Percentiles rank a stretch among this genome's conserved stretches.
Conservation (phyloP, 2,797 vertebrate genomes). For the Fistularia commersonii region DNA sequence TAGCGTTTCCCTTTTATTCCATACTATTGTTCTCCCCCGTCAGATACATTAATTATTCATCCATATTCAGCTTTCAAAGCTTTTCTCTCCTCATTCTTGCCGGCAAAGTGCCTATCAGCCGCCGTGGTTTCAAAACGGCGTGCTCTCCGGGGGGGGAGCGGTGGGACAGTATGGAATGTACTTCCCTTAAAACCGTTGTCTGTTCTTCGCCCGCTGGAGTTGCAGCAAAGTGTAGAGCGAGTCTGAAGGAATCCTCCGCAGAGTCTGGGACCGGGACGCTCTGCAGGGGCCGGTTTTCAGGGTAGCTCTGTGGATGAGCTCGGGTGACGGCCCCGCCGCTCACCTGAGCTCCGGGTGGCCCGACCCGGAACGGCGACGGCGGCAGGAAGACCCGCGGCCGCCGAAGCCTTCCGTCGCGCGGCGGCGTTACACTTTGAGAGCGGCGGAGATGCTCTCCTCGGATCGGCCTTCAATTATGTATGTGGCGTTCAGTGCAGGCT, state of each 20-base stretch:
- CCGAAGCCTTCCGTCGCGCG: too few species aligned
- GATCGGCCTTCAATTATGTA: slow-evolving; percentile 68
- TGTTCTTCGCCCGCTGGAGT: slow-evolving; percentile 40
- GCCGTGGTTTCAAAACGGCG: slow-evolving; percentile 63
- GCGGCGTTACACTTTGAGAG: slow-evolving; percentile 46
- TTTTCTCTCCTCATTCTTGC: slow-evolving; percentile 56
- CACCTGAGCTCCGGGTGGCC: too few species aligned
- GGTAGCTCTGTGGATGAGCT: too few species aligned
- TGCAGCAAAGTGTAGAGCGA: slow-evolving; percentile 34
- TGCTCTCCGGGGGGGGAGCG: slow-evolving; percentile 54
- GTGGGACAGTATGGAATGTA: slow-evolving; percentile 58
- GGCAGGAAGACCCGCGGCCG: too few species aligned
- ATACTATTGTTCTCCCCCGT: slow-evolving; percentile 73
- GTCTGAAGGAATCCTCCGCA: slow-evolving; percentile 35
- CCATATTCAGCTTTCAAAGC: slow-evolving; percentile 69
- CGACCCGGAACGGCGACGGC: too few species aligned
- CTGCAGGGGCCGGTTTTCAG: too few species aligned
- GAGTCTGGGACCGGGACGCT: too few species aligned
- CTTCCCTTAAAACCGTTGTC: slow-evolving; percentile 46
- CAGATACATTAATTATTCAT: slow-evolving; percentile 74
- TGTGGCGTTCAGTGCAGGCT: slow-evolving; percentile 66
- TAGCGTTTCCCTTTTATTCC: slow-evolving; percentile 62
- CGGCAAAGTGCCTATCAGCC: slow-evolving; percentile 70
- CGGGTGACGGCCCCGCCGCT: too few species aligned
- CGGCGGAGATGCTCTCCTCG: slow-evolving; percentile 51